Base-by-base conservation (phyloP, 2,113 vertebrate genomes). In the Setophaga coronata region DNA sequence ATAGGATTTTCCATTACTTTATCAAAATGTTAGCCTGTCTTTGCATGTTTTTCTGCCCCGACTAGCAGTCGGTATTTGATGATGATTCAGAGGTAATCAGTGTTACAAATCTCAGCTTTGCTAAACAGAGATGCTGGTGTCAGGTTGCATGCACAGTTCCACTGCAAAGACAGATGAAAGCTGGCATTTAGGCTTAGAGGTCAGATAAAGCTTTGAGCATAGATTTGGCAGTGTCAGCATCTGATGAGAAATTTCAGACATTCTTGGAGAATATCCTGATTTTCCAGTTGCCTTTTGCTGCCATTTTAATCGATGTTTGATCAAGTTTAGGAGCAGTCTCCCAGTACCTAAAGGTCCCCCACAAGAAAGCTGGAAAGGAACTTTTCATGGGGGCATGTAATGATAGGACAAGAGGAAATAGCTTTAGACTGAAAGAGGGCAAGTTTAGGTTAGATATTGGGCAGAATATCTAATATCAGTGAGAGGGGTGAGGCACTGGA, bases 271-370 rank as follows among this genome's bases (percentile, higher is more conserved):
- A 66, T 34, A 38, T 43, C 36, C 42, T 56, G 42, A 58, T 81
- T 47, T 78, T 85, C 50, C 40, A 33, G 43, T 79, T 89, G 48
- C 10, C 40, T 88, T 90, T 86, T 79, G 26, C 34, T 90, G 71
- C 33, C 15, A 10, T 81, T 90, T 90, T 73, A 62, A 26, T 77
- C 3, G 12, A 6, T 7, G 2, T 42, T 82, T 70, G 34, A 54
- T 54, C 11, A 13, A 31, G 9, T 42, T 54, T 62, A 11, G 14
- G 14, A 61, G 54, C 56, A 62, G 48, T 18, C 48, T 48, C 54
- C 9, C 62, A 69, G 29, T 23, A 34, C n/a, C 34, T 69, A 23
- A 67, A 48, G 20, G 25, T 0, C 0, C 14, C 12, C 56, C 42
- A 23, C 25, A 26, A 16, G 54, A 62, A 69, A 54, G 47, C 47